Evolutionary conservation across 2,113 vertebrate genomes (phyloP), one percentile per base, ranked within the genome.

Genomic region (Peromyscus maniculatus): DNA sequence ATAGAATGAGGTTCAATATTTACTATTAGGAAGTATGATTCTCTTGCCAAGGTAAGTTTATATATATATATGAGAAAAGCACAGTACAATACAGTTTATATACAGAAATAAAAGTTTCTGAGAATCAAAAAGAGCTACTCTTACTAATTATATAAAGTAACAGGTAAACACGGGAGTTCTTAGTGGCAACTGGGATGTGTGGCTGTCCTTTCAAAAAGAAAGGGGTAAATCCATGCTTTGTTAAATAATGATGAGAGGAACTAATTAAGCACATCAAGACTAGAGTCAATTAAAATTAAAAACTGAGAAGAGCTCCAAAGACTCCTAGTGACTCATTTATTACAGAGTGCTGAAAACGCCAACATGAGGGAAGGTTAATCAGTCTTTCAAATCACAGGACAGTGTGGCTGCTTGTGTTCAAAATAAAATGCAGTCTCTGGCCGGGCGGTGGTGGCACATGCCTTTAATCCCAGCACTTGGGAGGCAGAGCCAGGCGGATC

Each of bases 21-120:
- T 78, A 78, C 43, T 89, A 80, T 49, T n/a, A 55, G 6, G 55
- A 96, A 72, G 26, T 39, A 67, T 72, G 19, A 96, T 83, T 96
- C 86, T 93, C 59, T 91, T 55, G 5, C 19, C 72, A 83, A 93
- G 21, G 49, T 36, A 83, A 57, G 52, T 79, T 80, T 43, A 43
- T 74, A 28, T 57, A 62, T n/a, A 16, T 67, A 24, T 12, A 78
- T 31, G 7, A 62, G 49, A 74, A 13, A 92, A n/a, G 1, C 21
- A 72, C 13, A 89, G 10, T 17, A 0, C 1, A 84, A 66, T 79
- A 75, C 31, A 66, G 59, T 67, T 77, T 39, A n/a, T 3, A 78
- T 39, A 77, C 5, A 39, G 72, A 86, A 84, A 39, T 26, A n/a
- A 55, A n/a, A 46, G 31, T 19, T 78, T 84, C 21, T n/a, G 22